Conservation (phyloP, 2,113 vertebrate genomes). For the Esox niger region DNA sequence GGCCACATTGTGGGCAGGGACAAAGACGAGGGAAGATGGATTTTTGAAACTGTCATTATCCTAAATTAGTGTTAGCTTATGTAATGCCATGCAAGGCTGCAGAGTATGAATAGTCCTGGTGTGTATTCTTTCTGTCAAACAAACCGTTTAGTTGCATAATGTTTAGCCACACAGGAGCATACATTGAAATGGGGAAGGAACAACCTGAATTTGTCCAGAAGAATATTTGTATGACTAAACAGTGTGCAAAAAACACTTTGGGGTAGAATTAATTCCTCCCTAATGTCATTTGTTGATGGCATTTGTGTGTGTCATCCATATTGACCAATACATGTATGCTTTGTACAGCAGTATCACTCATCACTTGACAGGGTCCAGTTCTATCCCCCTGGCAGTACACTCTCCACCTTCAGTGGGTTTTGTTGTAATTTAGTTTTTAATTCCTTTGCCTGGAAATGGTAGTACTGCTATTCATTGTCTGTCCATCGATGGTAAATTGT, state of each 20-base stretch:
- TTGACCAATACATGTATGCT: not conserved
- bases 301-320: not conserved
- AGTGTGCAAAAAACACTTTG: too few relatives aligned
- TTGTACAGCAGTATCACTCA: not conserved
- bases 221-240: too few relatives aligned
- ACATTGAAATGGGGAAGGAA: too few relatives aligned
- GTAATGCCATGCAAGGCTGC: too few relatives aligned
- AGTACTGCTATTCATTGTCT: not conserved
- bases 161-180: too few relatives aligned
- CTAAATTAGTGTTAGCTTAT: too few relatives aligned
- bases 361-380: not conserved
- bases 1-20: not conserved
- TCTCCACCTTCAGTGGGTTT: not conserved
- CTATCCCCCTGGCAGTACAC: not conserved
- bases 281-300: too few relatives aligned
- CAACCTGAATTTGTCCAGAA: too few relatives aligned
- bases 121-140: too few relatives aligned
- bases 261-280: too few relatives aligned
- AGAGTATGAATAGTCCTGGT: not conserved
- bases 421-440: not conserved
- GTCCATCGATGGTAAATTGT: not conserved
- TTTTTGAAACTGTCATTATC: not conserved
- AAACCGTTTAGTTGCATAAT: too few relatives aligned
- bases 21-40: not conserved
- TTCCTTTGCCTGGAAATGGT: conserved; percentile 4